A percentile compares a stretch with the other conserved stretches of the same genome.
phyloP scores from a whole-genome alignment of 2,888 invertebrate genomes.

The Drosophila meridiana region DNA sequence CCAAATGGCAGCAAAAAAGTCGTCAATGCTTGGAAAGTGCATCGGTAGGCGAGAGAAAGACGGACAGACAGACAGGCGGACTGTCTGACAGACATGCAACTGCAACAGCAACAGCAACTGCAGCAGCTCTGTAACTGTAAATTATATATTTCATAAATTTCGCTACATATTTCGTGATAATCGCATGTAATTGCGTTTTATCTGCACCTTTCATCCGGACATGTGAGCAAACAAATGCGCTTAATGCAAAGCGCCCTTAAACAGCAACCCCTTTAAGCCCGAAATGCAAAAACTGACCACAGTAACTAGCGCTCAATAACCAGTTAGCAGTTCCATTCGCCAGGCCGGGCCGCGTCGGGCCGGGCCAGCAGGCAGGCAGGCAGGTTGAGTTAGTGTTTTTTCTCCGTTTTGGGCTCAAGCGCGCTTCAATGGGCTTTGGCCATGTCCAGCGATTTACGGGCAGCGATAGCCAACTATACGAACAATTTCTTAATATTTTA shows the following conservation, averaged over 20 bases:
- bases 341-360: neutral
- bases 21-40: slow-evolving; percentile 58
- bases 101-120: slow-evolving; percentile 4
- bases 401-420: slow-evolving; percentile 41
- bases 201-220: slow-evolving; percentile 84
- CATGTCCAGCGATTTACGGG: slow-evolving; percentile 69
- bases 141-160: slow-evolving; percentile 84
- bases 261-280: slow-evolving; percentile 41
- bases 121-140: slow-evolving; percentile 80
- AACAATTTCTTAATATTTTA: slow-evolving; percentile 62
- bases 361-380: neutral
- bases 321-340: slow-evolving; percentile 28
- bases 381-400: slow-evolving; percentile 4
- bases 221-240: slow-evolving; percentile 82
- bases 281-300: slow-evolving; percentile 41
- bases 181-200: slow-evolving; percentile 84
- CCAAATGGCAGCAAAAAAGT: slow-evolving; percentile 51
- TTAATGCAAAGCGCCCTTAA: slow-evolving; percentile 56
- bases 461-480: slow-evolving; percentile 78
- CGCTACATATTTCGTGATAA: slow-evolving; percentile 81
- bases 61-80: neutral
- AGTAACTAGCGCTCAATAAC: slow-evolving; percentile 32
- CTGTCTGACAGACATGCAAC: slow-evolving; percentile 19
- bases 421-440: slow-evolving; percentile 75
- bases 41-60: slow-evolving; percentile 41